Conservation (phyloP, 2,113 vertebrate species). For the Empidonax alnorum region DNA sequence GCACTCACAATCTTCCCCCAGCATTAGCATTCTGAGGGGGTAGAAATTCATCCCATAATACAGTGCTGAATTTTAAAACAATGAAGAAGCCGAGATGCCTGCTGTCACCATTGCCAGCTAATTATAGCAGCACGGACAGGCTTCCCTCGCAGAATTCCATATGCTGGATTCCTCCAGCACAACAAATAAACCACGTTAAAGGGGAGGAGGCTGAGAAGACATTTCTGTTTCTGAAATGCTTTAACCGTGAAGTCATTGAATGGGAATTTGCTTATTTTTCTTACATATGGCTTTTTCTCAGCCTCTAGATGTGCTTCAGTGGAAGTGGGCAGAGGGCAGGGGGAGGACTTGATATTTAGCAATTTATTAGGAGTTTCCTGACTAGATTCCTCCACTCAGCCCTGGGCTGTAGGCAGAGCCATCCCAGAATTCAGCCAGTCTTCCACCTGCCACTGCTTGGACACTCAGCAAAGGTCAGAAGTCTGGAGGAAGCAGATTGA, state of each 20-base stretch:
- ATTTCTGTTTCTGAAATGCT: not conserved
- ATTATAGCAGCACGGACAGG: constrained; percentile 3
- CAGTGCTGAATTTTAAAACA: not conserved
- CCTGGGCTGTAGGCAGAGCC: not conserved
- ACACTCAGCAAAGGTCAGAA: not conserved
- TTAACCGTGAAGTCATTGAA: not conserved
- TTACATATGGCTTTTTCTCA: not conserved
- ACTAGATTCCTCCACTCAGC: not conserved
- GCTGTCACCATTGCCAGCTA: constrained; percentile 5
- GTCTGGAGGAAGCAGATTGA: not conserved
- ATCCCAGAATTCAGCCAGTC: not conserved
- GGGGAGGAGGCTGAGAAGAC: not conserved
- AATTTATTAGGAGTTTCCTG: not conserved
- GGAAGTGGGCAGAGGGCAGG: not conserved
- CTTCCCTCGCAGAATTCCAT: constrained; percentile 21
- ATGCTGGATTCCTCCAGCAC: not conserved
- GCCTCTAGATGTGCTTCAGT: not conserved
- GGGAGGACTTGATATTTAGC: not conserved
- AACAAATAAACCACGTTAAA: not conserved
- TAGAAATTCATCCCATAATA: not conserved
- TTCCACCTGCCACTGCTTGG: not conserved
- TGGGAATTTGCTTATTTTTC: not conserved
- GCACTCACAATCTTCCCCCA: not conserved
- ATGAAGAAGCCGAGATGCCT: constrained; percentile 18
- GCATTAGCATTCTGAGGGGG: not conserved